These are phyloP conservation scores for Acrossocheilus wenchowensis DNA, from an alignment of 2,797 vertebrate species.

Conservation along the genomic window DNA sequence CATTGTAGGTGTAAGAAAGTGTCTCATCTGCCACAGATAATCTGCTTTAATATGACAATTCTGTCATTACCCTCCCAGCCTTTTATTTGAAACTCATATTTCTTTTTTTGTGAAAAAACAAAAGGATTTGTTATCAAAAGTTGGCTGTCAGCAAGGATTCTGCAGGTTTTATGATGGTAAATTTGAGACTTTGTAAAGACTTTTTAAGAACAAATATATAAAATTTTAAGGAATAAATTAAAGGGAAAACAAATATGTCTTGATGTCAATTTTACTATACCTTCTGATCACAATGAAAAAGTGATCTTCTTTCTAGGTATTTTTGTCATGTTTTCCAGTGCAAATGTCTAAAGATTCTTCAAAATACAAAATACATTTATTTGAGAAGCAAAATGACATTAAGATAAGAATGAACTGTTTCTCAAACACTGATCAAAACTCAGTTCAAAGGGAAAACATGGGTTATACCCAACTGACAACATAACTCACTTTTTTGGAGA, in stretches of 20 bases:
- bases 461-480: background rate
- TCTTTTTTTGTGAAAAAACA: background rate
- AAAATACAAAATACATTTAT: background rate
- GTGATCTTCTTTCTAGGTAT: background rate
- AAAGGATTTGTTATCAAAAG: background rate
- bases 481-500: background rate
- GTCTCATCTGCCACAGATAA: background rate
- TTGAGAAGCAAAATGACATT: background rate
- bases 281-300: background rate
- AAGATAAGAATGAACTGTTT: background rate
- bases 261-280: too few species aligned
- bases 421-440: background rate
- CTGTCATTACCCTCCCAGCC: background rate
- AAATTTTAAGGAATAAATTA: background rate
- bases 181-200: background rate
- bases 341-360: background rate
- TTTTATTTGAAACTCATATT: background rate
- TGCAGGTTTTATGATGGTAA: background rate
- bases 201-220: background rate
- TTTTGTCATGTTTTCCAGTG: background rate
- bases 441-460: background rate
- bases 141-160: background rate
- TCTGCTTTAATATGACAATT: background rate
- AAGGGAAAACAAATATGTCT: background rate
- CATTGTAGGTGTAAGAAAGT: background rate